Percentiles rank a stretch among this genome's conserved stretches.
Evolutionary conservation across 2,888 invertebrate genomes (phyloP).

Genomic region (Augochlorella aurata): DNA sequence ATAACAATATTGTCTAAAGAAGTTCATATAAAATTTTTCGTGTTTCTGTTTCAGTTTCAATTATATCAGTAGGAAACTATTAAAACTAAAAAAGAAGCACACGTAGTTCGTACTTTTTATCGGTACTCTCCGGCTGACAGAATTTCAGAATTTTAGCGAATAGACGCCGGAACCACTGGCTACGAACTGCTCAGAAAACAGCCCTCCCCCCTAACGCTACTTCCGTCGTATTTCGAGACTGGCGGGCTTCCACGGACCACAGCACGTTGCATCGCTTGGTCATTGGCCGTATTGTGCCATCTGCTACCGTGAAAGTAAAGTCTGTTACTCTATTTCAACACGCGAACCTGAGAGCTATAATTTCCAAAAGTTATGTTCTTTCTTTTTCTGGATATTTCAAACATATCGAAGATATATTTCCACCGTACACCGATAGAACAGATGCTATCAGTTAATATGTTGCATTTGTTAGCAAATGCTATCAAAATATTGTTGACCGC

Average conservation of each 20-base stretch:
- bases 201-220: slow-evolving; percentile 50
- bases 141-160: slow-evolving; percentile 33
- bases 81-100: neutral
- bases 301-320: slow-evolving; percentile 30
- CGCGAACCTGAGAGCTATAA: neutral
- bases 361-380: neutral
- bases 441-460: neutral
- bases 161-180: slow-evolving; percentile 41
- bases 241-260: slow-evolving; percentile 61
- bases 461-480: neutral
- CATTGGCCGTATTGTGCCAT: slow-evolving; percentile 61
- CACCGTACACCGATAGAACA: neutral
- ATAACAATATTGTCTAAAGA: no score
- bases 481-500: no score
- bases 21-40: no score
- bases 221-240: slow-evolving; percentile 69
- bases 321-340: slow-evolving; percentile 20
- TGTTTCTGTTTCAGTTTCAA: no score
- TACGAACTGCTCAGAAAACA: slow-evolving; percentile 62
- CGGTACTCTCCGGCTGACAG: slow-evolving; percentile 4
- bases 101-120: neutral
- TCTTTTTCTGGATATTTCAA: neutral
- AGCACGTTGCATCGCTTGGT: slow-evolving; percentile 50
- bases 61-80: neutral
- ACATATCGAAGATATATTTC: neutral